A percentile compares a stretch with the other conserved stretches of the same genome.
Evolutionary conservation across 2,888 invertebrate genomes (phyloP).

Genomic region (Lasiommata megera): DNA sequence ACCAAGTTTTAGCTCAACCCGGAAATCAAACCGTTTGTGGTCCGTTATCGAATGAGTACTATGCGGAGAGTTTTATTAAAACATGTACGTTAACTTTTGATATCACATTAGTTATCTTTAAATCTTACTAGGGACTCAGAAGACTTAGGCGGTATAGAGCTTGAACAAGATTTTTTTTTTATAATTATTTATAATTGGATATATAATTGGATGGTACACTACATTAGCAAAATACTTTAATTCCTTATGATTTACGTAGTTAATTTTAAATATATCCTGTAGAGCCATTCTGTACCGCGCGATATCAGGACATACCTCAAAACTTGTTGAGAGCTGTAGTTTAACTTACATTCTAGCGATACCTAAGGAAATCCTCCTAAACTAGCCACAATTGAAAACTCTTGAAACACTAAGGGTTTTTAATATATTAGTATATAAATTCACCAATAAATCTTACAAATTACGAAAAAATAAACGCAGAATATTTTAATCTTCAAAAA

Average conservation of each 20-base stretch:
- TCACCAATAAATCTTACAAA: constrained; percentile 1
- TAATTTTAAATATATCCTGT: neutral
- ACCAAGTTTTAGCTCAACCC: too few relatives aligned
- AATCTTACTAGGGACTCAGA: too few relatives aligned
- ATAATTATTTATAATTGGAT: too few relatives aligned
- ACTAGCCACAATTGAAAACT: constrained; percentile 7
- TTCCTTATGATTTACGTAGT: neutral
- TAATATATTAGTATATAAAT: neutral
- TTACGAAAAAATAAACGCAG: neutral
- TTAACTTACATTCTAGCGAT: constrained; percentile 6
- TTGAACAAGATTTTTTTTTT: too few relatives aligned
- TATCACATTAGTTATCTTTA: too few relatives aligned
- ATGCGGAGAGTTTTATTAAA: too few relatives aligned
- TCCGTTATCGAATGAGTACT: too few relatives aligned
- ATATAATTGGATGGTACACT: too few relatives aligned
- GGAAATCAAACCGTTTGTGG: too few relatives aligned
- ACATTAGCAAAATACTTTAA: too few relatives aligned
- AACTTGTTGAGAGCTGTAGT: neutral
- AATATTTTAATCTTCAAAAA: neutral
- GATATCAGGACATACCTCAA: neutral
- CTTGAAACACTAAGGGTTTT: neutral
- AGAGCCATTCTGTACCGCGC: neutral
- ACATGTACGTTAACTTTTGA: too few relatives aligned
- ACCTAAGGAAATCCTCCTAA: neutral
- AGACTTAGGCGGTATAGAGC: too few relatives aligned